These are phyloP conservation scores for Scolopax bukidnonensis DNA, from an alignment of 2,797 vertebrate species.

Conservation along the genomic window DNA sequence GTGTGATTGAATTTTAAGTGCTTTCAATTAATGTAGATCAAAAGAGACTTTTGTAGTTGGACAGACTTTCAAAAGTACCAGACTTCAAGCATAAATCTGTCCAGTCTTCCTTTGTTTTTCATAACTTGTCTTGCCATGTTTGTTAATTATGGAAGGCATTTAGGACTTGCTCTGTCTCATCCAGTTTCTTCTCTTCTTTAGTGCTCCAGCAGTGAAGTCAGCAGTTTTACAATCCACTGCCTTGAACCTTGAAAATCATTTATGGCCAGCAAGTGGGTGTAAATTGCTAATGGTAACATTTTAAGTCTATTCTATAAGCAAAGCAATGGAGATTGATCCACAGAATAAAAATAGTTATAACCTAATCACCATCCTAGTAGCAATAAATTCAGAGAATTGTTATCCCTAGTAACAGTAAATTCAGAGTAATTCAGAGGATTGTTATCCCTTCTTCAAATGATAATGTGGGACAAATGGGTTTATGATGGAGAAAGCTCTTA, in stretches of 20 bases:
- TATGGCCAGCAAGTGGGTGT: conserved; percentile 14
- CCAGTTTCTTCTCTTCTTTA: conserved; percentile 39
- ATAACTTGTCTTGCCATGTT: conserved; percentile 63
- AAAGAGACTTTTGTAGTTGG: conserved; percentile 44
- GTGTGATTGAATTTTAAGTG: conserved; percentile 45
- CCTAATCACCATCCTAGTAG: not conserved
- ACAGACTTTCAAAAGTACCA: conserved; percentile 48
- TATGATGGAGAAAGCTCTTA: not conserved
- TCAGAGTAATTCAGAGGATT: not conserved
- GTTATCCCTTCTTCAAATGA: not conserved
- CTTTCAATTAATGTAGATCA: conserved; percentile 45
- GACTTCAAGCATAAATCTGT: conserved; percentile 58
- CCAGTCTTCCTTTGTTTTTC: conserved; percentile 44
- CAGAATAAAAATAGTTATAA: not conserved
- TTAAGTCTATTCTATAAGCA: not conserved
- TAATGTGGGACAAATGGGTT: not conserved
- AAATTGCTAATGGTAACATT: conserved; percentile 13
- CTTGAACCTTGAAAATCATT: conserved; percentile 31
- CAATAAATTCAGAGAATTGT: not conserved
- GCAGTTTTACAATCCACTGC: conserved; percentile 41
- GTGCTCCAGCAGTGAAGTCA: conserved; percentile 30
- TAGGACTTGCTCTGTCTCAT: conserved; percentile 56
- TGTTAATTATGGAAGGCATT: conserved; percentile 62
- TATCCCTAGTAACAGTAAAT: not conserved
- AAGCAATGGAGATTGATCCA: not conserved